Evolutionary conservation across 2,888 invertebrate genomes (phyloP), one percentile per base, ranked within the genome.

Genomic region (Dynastes grantii): DNA sequence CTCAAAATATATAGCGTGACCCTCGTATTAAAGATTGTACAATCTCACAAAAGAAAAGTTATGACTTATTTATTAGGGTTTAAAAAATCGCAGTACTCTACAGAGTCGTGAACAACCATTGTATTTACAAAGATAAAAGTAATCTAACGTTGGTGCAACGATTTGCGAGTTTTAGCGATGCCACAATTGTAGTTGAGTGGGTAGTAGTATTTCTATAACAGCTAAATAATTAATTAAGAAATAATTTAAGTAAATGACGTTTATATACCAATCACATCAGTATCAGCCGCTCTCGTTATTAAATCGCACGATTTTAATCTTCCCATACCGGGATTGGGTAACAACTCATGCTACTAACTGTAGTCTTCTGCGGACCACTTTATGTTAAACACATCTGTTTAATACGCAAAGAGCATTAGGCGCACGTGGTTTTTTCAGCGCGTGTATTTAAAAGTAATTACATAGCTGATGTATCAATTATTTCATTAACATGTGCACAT

Each of bases 301-400:
- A 73, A 58, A 73, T 73, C 73, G 73, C 73, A 73, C 58, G 73
- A 73, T 73, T 61, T 73, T 73, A 73, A 73, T 73, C 73, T 67
- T 55, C 32, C 55, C 29, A 67, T 76, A 45, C 67, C 9, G 37
- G 76, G 76, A 76, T 76, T 76, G 76, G 67, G 65, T 76, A 76
- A 76, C 76, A 76, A 76, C 65, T 67, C 49, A 76, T 67, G 76
- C 76, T 64, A 32, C 63, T 75, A 61, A 67, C 53, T 40, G 51
- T 76, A 76, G 76, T 76, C 76, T 67, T 76, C 76, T 16, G 22
- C 67, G 32, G 76, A 76, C 76, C 76, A 67, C 53, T 73, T 58
- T 73, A 73, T 61, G 73, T 73, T 73, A 73, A 73, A 61, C 73
- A 73, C 73, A 73, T 73, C 58, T 73, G 61, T 22, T 73, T 58